Evolutionary conservation across 1,140 invertebrate genomes (phyloP).

Genomic region (Euwallacea fornicatus): DNA sequence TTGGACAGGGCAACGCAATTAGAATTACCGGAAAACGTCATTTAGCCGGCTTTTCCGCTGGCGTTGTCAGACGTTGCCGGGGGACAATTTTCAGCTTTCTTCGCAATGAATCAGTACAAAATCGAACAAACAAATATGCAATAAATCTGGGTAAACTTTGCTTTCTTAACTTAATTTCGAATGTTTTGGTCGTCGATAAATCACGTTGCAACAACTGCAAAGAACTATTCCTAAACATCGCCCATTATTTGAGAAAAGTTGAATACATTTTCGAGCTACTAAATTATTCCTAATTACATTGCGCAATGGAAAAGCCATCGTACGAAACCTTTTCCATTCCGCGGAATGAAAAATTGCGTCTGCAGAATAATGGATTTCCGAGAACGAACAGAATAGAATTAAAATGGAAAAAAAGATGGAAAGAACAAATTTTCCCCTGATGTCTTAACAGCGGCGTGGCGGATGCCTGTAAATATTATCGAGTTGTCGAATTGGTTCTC

Average conservation of each 20-base stretch:
- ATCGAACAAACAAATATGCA: too few species aligned
- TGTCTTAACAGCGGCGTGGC: too few species aligned
- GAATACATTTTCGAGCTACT: constrained; percentile 9
- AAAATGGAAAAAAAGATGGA: constrained; percentile 10
- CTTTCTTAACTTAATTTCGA: too few species aligned
- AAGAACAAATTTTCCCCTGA: constrained; percentile 9
- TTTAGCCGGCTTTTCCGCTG: background rate
- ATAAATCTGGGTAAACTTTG: too few species aligned
- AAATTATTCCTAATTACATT: constrained; percentile 15
- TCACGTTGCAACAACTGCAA: constrained; percentile 4
- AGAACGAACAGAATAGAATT: constrained; percentile 6
- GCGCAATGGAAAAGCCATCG: constrained; percentile 10
- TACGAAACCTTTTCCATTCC: constrained; percentile 8
- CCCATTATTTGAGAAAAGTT: background rate
- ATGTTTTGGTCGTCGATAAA: background rate
- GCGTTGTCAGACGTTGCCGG: too few species aligned
- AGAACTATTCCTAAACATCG: constrained; percentile 11
- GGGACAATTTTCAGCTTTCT: too few species aligned
- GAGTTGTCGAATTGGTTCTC: too few species aligned
- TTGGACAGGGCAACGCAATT: constrained; percentile 15
- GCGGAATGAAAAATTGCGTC: constrained; percentile 12
- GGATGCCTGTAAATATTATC: too few species aligned
- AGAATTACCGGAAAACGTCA: constrained; percentile 7
- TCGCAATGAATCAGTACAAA: too few species aligned
- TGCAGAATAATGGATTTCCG: constrained; percentile 12